Conservation (phyloP, 2,888 invertebrate species). For the Itoplectis maculator region DNA sequence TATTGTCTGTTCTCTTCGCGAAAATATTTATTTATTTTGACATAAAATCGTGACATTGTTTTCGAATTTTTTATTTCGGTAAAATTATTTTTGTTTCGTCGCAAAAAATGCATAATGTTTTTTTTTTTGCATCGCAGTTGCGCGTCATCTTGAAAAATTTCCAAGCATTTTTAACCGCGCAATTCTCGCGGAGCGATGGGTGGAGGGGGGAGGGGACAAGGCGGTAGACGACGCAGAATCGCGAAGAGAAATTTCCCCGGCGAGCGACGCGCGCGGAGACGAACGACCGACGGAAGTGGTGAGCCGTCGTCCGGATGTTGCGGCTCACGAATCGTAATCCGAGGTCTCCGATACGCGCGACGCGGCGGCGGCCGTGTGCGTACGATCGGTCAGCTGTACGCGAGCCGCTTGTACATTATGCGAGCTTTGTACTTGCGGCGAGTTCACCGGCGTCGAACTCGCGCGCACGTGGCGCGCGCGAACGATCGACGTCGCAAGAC, state of each 20-base stretch:
- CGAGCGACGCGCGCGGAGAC: neutral
- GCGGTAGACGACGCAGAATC: conserved; percentile 31
- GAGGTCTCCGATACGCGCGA: conserved; percentile 46
- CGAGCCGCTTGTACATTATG: conserved; percentile 27
- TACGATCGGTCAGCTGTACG: neutral
- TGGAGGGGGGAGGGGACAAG: neutral
- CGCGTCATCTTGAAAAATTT: too few species aligned
- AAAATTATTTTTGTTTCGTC: too few species aligned
- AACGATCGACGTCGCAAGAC: conserved; percentile 26
- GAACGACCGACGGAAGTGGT: conserved; percentile 54
- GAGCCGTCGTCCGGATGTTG: conserved; percentile 72
- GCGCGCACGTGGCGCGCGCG: too few species aligned
- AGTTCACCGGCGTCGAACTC: conserved; percentile 37
- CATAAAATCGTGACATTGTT: too few species aligned
- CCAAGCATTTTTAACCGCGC: neutral
- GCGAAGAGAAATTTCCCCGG: conserved; percentile 1
- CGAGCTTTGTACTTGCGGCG: conserved; percentile 3
- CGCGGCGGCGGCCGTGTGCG: conserved; percentile 7
- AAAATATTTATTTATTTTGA: too few species aligned
- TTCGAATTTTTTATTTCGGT: too few species aligned
- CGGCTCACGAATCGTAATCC: conserved; percentile 73
- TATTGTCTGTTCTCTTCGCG: too few species aligned
- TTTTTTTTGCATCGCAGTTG: too few species aligned
- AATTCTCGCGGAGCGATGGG: neutral
- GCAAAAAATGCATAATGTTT: too few species aligned